Evolutionary conservation across 1,140 invertebrate genomes (phyloP), one percentile per base, ranked within the genome.

Genomic region (Mylabris phalerata): DNA sequence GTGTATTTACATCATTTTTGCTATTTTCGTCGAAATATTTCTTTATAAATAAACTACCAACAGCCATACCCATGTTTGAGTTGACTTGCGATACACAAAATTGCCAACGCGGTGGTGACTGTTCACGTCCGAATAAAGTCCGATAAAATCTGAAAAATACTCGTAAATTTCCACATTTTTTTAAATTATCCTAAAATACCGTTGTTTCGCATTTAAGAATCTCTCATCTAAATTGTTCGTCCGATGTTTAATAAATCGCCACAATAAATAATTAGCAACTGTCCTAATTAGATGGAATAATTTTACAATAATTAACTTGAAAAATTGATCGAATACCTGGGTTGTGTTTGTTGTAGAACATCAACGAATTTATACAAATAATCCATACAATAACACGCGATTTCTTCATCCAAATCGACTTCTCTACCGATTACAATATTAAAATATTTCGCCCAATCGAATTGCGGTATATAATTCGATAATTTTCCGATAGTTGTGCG

Each of bases 11-110:
- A 70, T 84, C 79, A 65, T 84, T 79, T 77, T 93, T 93, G 66
- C 88, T 90, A 47, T 82, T 84, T 67, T 90, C 84, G 66, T 92
- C 86, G 71, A 94, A 95, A 75, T 92, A 89, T 69, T 89, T 86
- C 54, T 80, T 79, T 1, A 95, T 90, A 73, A 95, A 98, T 73
- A 95, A 81, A 0, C 88, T 83, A 2, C 93, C 90, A 48, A 85
- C 78, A 26, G 87, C 90, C 85, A 91, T 92, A 9, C 88, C 91
- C 83, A 90, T 85, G 56, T 87, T 87, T 5, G 84, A 86, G 70
- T 87, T 94, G 1, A 88, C 90, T 75, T 89, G 90, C 2, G 79
- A 80, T 1, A 92, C 87, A 71, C 89, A 97, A 60, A 80, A 86
- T 67, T 86, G 89, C 92, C 89, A 95, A 66, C 90, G 75, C 0